Base-by-base conservation (phyloP, 2,888 invertebrate genomes). In the Dasysyrphus tricinctus region DNA sequence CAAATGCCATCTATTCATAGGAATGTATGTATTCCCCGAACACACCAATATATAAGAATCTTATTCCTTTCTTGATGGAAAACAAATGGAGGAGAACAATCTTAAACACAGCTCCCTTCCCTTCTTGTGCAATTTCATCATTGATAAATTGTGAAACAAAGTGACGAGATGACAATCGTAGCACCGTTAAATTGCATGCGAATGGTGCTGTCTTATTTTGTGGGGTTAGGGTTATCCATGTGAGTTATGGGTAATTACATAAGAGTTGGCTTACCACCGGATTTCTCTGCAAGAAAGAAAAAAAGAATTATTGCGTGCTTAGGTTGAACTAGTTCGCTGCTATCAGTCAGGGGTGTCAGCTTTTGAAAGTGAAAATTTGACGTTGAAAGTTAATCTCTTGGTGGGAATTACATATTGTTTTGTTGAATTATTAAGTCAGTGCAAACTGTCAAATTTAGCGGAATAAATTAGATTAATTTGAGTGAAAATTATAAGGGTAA, bases 181-280 rank as follows among this genome's bases (percentile, higher is more conserved):
- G 19, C 5, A 49, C 49, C 49, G 49, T 49, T 49, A 49, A 49
- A 49, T 49, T 49, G 19, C 49, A 49, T 49, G 19, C 49, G 16
- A 19, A 49, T 49, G 11, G 49, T 19, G 9, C 9, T 49, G 49
- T 49, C 19, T 49, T 49, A 16, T 47, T 47, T n/a, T 8, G 16
- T 47, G 49, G 19, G 49, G 49, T 19, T 49, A 49, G n/a, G n/a
- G n/a, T n/a, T 49, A 49, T 49, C 16, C 49, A 49, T 49, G 49
- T 49, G 49, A 49, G 49, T 49, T 49, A 49, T 49, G 49, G 49
- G 49, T 49, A 49, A 49, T 49, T 49, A 49, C 16, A 49, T 49
- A 19, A 49, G 5, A 19, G 49, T 49, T 49, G 49, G 49, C 5
- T 49, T 49, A 19, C 49, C 49, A 19, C 19, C 19, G 19, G 19